Evolutionary conservation across 2,888 invertebrate species (phyloP).

Genomic region (Stenodema calcarata): DNA sequence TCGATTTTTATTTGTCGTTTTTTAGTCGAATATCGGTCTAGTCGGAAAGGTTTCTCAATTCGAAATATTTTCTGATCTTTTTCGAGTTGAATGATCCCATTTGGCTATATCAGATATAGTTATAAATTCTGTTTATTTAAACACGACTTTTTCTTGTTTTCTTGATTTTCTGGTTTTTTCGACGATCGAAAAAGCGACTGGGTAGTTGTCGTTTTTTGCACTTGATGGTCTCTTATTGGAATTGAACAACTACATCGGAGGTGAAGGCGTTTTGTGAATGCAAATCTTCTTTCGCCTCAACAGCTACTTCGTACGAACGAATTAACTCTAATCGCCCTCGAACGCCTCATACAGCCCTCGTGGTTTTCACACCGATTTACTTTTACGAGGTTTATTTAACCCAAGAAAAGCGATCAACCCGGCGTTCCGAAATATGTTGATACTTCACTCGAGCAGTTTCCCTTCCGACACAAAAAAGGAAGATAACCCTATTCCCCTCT

Average conservation of each 20-base stretch:
- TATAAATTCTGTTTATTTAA: too few relatives aligned
- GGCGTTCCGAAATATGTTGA: slow-evolving; percentile 27
- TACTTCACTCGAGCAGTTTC: neutral
- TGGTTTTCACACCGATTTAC: slow-evolving; percentile 25
- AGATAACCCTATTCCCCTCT: neutral
- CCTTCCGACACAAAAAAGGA: neutral
- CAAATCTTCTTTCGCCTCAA: neutral
- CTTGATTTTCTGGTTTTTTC: too few relatives aligned
- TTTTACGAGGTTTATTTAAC: neutral
- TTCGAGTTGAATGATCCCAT: too few relatives aligned
- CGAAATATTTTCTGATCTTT: too few relatives aligned
- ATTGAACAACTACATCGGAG: neutral
- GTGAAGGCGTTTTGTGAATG: neutral
- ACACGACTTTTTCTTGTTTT: too few relatives aligned
- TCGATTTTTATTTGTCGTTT: too few relatives aligned
- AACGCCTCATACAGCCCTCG: neutral
- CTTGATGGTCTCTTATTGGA: neutral
- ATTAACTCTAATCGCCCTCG: neutral
- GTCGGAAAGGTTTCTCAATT: too few relatives aligned
- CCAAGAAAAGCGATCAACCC: neutral
- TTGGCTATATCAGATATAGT: too few relatives aligned
- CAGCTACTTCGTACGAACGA: neutral
- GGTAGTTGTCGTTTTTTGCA: too few relatives aligned
- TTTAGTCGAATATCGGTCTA: too few relatives aligned
- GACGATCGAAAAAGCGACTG: too few relatives aligned